Conservation (phyloP, 2,113 vertebrate genomes). For the Struthio camelus region DNA sequence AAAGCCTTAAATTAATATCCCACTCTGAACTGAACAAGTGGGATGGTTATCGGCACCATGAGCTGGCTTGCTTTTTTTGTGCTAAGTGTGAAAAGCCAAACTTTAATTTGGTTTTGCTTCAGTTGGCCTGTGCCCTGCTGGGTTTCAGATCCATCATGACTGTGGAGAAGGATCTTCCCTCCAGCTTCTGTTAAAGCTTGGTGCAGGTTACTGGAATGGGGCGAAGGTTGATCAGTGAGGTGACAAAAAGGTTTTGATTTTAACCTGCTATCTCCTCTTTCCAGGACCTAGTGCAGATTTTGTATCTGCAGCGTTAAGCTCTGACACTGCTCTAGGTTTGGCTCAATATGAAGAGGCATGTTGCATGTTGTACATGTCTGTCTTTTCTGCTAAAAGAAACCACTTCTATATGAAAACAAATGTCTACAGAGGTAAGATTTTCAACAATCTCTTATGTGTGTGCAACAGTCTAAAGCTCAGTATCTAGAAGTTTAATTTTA, state of each 20-base stretch:
- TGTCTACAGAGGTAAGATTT: background rate
- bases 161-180: background rate
- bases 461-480: background rate
- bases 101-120: background rate
- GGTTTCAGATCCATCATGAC: background rate
- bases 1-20: background rate
- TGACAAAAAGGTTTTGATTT: background rate
- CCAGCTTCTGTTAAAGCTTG: background rate
- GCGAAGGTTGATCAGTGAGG: background rate
- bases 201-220: background rate
- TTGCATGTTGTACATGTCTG: fast-evolving
- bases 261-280: background rate
- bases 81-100: background rate
- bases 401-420: background rate
- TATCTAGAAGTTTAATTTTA: background rate
- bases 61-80: background rate
- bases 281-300: background rate
- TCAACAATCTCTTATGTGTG: background rate
- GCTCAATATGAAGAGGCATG: background rate
- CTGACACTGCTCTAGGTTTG: background rate
- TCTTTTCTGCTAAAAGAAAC: background rate
- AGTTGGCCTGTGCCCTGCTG: fast-evolving
- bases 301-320: background rate
- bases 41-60: fast-evolving
- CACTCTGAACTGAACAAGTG: background rate